phyloP scores from a whole-genome alignment of 2,888 invertebrate species.

The Thymelicus acteon region DNA sequence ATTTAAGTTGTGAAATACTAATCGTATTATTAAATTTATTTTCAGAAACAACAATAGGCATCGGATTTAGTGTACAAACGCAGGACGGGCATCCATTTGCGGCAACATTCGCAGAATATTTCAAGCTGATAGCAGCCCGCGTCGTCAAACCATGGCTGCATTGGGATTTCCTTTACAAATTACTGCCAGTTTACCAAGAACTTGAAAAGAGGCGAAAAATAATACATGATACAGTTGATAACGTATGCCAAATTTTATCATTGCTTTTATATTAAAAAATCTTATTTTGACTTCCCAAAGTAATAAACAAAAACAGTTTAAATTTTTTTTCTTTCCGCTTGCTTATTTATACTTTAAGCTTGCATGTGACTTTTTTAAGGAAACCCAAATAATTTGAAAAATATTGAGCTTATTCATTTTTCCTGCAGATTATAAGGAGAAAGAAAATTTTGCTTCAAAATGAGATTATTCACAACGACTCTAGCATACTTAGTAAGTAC shows the following conservation, averaged over 20 bases:
- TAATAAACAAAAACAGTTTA: too few relatives aligned
- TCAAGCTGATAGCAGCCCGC: background rate
- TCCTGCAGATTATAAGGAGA: background rate
- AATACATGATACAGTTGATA: background rate
- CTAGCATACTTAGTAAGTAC: background rate
- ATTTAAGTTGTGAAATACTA: too few relatives aligned
- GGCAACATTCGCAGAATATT: constrained; percentile 11
- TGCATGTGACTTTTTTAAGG: too few relatives aligned
- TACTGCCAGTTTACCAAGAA: constrained; percentile 8
- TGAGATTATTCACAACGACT: background rate
- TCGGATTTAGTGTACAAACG: background rate
- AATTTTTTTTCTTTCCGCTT: too few relatives aligned
- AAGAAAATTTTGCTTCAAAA: background rate
- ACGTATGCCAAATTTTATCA: background rate
- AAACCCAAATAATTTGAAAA: too few relatives aligned
- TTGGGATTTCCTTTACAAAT: constrained; percentile 1
- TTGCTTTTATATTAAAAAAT: too few relatives aligned
- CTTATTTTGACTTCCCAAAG: too few relatives aligned
- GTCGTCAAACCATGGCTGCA: background rate
- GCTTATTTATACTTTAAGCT: too few relatives aligned
- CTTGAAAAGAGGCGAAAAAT: constrained; percentile 4
- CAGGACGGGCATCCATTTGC: background rate
- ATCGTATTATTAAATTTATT: background rate
- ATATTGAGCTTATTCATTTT: too few relatives aligned
- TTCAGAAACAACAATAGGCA: constrained; percentile 16